These are phyloP conservation scores for Lathronympha strigana DNA, from an alignment of 2,888 invertebrate genomes.

Conservation along the genomic window DNA sequence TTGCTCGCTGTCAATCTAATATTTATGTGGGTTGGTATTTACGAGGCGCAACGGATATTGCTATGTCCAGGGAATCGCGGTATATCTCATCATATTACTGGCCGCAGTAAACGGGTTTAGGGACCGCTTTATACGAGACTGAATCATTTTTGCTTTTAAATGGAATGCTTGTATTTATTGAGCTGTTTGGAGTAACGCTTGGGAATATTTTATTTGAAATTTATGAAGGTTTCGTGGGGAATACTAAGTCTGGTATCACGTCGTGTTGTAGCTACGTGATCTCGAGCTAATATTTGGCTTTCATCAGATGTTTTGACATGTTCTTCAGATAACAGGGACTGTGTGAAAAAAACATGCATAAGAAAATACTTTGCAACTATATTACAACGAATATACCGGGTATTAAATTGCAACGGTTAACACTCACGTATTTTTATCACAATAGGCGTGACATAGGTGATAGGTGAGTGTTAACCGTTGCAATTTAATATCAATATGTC, in stretches of 20 bases:
- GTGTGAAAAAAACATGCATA: too few relatives aligned
- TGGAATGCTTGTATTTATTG: slow-evolving; percentile 29
- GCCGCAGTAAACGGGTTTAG: slow-evolving; percentile 45
- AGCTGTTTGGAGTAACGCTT: slow-evolving; percentile 9
- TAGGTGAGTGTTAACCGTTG: too few relatives aligned
- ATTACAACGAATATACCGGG: too few relatives aligned
- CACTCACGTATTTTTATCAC: too few relatives aligned
- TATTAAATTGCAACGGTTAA: too few relatives aligned
- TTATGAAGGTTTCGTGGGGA: slow-evolving; percentile 14
- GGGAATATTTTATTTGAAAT: slow-evolving; percentile 14
- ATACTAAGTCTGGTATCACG: background rate
- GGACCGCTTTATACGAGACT: slow-evolving; percentile 39
- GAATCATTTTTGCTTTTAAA: slow-evolving; percentile 34
- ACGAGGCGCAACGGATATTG: slow-evolving; percentile 42
- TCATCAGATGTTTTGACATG: background rate
- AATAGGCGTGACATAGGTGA: too few relatives aligned
- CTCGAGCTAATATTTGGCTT: background rate
- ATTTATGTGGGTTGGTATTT: slow-evolving; percentile 43
- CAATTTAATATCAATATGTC: too few relatives aligned
- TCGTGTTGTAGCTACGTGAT: slow-evolving; percentile 7
- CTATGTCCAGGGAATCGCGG: slow-evolving; percentile 41
- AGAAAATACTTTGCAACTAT: too few relatives aligned
- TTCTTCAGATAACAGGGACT: background rate
- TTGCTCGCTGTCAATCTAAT: slow-evolving; percentile 42
- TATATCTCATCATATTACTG: slow-evolving; percentile 43